Evolutionary conservation across 2,797 vertebrate genomes (phyloP).

Genomic region (Mallotus villosus): DNA sequence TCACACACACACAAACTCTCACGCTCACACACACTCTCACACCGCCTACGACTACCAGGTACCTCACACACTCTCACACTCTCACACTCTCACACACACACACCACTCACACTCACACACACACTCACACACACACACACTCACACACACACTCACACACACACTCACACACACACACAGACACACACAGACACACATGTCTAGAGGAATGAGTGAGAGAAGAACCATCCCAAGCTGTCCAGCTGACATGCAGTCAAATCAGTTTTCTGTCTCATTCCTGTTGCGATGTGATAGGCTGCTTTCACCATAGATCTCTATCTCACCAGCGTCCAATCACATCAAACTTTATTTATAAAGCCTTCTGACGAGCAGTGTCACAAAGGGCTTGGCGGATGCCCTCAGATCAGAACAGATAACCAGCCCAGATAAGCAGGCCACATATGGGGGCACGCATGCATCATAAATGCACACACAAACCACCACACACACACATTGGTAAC

Average conservation of each 20-base stretch:
- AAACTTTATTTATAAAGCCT: too few species aligned
- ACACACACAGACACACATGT: not conserved
- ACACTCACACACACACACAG: not conserved
- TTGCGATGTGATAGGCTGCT: not conserved
- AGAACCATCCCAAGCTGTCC: too few species aligned
- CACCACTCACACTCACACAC: conserved; percentile 16
- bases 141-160: conserved; percentile 57
- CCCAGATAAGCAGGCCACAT: not conserved
- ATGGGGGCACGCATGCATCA: too few species aligned
- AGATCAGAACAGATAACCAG: not conserved
- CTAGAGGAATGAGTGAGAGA: too few species aligned
- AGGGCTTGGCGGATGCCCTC: conserved; percentile 9
- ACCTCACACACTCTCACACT: too few species aligned
- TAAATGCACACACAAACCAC: not conserved
- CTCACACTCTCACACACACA: not conserved
- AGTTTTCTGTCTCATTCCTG: not conserved
- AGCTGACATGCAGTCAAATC: too few species aligned
- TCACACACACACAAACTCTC: not conserved
- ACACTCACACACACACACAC: too few species aligned
- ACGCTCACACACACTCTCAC: too few species aligned
- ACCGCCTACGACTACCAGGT: conserved; percentile 92
- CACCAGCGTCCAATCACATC: too few species aligned
- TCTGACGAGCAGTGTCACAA: too few species aligned
- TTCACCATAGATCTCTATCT: too few species aligned
- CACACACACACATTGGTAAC: conserved; percentile 2